Evolutionary conservation across 2,113 vertebrate species (phyloP), one percentile per base, ranked within the genome.

Genomic region (Scartelaos histophorus): DNA sequence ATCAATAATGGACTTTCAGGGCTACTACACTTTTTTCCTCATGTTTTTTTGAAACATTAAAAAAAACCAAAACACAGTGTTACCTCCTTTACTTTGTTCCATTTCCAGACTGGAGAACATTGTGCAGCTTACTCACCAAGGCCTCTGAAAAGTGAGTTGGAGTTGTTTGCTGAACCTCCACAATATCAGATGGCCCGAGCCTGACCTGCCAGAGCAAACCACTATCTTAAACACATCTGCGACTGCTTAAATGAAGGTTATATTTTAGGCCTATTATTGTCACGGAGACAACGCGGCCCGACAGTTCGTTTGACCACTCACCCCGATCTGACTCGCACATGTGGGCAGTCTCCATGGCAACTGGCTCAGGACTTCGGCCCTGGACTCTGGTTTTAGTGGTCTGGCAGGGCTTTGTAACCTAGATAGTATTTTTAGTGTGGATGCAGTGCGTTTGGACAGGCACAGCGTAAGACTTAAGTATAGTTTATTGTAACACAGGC

Each of bases 361-460:
- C 69, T 0, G 22, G 73, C 81, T 78, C 80, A 85, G 75, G 78
- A 70, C 82, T 79, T 74, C 89, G 90, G 91, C 89, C 84, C 90
- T 83, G 86, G 80, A 82, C 84, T 88, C 81, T 81, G 86, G 89
- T 87, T 80, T 88, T 91, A 83, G 84, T 81, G 87, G 74, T 83
- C 84, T 89, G 87, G 86, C 80, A 75, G 76, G 68, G 84, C 84
- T 84, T 91, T 80, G 82, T 90, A 91, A 90, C 90, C 91, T 84
- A 91, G 81, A 89, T 93, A 88, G 91, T 91, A 92, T 92, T 92
- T 93, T 92, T 91, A 93, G 90, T 88, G 82, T 80, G 82, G 81
- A 89, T 85, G 81, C 24, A 15, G 56, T 58, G 21, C 22, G 6
- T 25, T 25, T 58, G 22, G 56, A 25, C 13, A 17, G 47, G 47